Percentiles rank a stretch among this genome's conserved stretches.
Conservation (phyloP, 2,888 invertebrate genomes). For the Hypselothyrea guttata region DNA sequence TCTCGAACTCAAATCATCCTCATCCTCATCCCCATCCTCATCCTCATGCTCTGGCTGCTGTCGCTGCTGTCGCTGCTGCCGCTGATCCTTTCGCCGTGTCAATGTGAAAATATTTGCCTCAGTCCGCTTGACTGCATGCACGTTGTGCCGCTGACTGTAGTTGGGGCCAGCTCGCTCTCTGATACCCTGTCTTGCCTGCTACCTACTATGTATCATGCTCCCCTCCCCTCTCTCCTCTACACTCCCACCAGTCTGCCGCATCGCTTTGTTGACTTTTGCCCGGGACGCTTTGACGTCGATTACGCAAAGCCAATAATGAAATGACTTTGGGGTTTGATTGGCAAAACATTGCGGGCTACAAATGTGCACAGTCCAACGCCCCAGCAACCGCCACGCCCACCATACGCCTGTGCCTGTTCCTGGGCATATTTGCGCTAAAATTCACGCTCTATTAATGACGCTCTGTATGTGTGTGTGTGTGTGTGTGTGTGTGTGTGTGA, state of each 20-base stretch:
- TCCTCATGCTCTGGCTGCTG: slow-evolving; percentile 7
- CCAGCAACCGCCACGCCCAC: slow-evolving; percentile 14
- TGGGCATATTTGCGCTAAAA: slow-evolving; percentile 61
- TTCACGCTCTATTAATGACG: slow-evolving; percentile 78
- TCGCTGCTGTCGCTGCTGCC: slow-evolving; percentile 19
- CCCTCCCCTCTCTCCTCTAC: slow-evolving; percentile 8
- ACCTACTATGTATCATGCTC: slow-evolving; percentile 1
- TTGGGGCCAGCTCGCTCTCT: neutral
- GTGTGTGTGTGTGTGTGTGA: slow-evolving; percentile 8
- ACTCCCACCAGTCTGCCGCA: slow-evolving; percentile 26
- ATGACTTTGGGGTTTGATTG: slow-evolving; percentile 80
- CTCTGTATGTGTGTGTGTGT: slow-evolving; percentile 3
- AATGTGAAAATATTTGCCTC: slow-evolving; percentile 78
- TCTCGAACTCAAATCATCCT: slow-evolving; percentile 41
- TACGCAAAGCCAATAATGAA: slow-evolving; percentile 80
- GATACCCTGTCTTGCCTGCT: neutral
- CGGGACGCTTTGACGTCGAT: slow-evolving; percentile 77
- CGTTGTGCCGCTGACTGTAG: slow-evolving; percentile 64
- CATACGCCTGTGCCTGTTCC: neutral
- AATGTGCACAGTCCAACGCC: slow-evolving; percentile 46
- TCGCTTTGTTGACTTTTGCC: slow-evolving; percentile 72
- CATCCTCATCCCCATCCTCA: slow-evolving; percentile 10
- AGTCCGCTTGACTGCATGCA: slow-evolving; percentile 78
- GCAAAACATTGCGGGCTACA: slow-evolving; percentile 75
- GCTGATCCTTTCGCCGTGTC: slow-evolving; percentile 66